phyloP scores from a whole-genome alignment of 2,113 vertebrate genomes.

The Ceyx margarethae region DNA sequence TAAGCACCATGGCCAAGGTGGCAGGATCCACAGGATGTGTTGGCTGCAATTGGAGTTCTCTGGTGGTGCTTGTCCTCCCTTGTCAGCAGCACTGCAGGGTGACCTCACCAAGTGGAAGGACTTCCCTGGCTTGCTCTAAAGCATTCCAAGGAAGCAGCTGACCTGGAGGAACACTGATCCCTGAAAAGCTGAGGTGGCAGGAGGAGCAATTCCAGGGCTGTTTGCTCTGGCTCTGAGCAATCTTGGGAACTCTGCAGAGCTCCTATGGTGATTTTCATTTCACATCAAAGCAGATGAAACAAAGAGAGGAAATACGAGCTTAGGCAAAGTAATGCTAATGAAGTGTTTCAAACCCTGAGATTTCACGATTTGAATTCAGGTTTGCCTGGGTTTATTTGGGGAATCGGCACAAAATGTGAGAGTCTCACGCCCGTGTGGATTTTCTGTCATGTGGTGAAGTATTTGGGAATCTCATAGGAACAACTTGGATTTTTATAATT shows the following conservation, averaged over 20 bases:
- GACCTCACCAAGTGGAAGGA: neutral
- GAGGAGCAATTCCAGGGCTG: neutral
- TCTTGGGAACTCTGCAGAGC: conserved; percentile 37
- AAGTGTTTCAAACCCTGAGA: neutral
- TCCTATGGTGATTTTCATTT: conserved; percentile 50
- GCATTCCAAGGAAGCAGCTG: neutral
- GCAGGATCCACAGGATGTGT: neutral
- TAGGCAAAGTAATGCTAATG: conserved; percentile 58
- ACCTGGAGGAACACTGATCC: neutral
- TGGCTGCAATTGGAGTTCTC: neutral
- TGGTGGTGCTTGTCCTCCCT: neutral
- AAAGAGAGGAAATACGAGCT: conserved; percentile 13
- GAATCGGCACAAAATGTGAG: neutral
- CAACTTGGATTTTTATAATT: neutral
- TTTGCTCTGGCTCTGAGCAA: neutral
- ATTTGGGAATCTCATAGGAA: neutral
- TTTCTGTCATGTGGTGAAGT: neutral
- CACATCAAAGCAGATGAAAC: conserved; percentile 53
- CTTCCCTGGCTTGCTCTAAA: neutral
- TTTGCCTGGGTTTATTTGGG: neutral
- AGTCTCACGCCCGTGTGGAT: neutral
- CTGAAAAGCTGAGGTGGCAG: neutral
- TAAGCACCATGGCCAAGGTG: neutral
- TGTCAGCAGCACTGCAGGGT: neutral
- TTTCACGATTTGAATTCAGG: neutral